A percentile compares a stretch with the other conserved stretches of the same genome.
Evolutionary conservation across 2,888 invertebrate genomes (phyloP).

Genomic region (Lepidocyrtinus sp.): DNA sequence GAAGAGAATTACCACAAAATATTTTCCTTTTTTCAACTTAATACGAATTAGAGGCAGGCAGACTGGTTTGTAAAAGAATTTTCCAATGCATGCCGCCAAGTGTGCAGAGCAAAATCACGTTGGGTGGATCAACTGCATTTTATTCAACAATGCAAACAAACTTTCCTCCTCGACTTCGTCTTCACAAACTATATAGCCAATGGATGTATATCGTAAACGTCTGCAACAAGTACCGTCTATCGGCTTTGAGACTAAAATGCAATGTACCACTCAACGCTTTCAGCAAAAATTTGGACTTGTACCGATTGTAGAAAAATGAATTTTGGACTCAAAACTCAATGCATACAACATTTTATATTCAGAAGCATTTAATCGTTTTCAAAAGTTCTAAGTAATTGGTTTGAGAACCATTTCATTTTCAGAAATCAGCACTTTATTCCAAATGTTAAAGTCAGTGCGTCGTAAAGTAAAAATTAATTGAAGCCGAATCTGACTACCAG

Average conservation of each 20-base stretch:
- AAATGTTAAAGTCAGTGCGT: background rate
- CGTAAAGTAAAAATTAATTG: background rate
- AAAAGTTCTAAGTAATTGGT: background rate
- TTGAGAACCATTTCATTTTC: background rate
- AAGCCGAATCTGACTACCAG: background rate
- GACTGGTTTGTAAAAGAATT: conserved; percentile 12
- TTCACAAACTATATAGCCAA: no score
- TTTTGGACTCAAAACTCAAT: no score
- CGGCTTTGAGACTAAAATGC: no score
- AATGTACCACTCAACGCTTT: background rate
- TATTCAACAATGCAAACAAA: conserved; percentile 17
- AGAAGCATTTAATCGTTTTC: background rate
- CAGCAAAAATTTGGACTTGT: background rate
- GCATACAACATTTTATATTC: no score
- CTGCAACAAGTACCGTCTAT: no score
- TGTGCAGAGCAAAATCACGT: conserved; percentile 47
- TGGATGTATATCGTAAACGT: no score
- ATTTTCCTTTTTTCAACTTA: background rate
- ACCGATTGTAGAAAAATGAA: conserved; percentile 9
- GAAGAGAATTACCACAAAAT: conserved; percentile 31
- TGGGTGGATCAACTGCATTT: conserved; percentile 22
- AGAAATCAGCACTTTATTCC: background rate
- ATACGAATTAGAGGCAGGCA: no score
- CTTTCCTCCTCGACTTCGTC: background rate
- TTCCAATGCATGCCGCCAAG: conserved; percentile 61